phyloP scores from a whole-genome alignment of 2,797 vertebrate species.

The Coregonus sp. region DNA sequence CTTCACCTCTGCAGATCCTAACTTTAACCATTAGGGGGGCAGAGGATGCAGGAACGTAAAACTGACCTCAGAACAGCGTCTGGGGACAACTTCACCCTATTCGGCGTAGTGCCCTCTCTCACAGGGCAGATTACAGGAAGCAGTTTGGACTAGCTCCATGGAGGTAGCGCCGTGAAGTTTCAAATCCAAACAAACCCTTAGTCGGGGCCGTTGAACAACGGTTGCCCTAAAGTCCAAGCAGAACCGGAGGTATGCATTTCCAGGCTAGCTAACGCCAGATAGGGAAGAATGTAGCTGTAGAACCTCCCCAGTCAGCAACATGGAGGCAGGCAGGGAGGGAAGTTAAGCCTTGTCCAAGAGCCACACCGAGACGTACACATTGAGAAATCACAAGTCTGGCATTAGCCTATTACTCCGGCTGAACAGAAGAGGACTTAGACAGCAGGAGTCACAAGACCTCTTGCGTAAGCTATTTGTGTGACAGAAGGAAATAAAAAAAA shows the following conservation, averaged over 20 bases:
- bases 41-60: not conserved
- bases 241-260: conserved; percentile 53
- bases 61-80: not conserved
- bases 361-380: not conserved
- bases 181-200: conserved; percentile 73
- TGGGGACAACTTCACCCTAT: not conserved
- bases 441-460: conserved; percentile 61
- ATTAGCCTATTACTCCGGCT: conserved; percentile 47
- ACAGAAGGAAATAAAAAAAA: conserved; percentile 20
- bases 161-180: conserved; percentile 70
- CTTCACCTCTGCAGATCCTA: not conserved
- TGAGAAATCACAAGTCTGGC: conserved; percentile 54
- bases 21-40: not conserved
- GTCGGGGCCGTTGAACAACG: conserved; percentile 53
- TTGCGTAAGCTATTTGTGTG: conserved; percentile 54
- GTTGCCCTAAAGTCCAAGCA: conserved; percentile 60
- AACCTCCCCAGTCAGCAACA: conserved; percentile 61
- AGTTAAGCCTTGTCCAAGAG: conserved; percentile 33
- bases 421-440: conserved; percentile 46
- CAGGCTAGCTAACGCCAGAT: not conserved
- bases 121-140: conserved; percentile 64
- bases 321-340: conserved; percentile 39
- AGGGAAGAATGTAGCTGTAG: conserved; percentile 19
- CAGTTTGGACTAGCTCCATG: conserved; percentile 68
- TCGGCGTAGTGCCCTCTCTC: not conserved